Evolutionary conservation across 1,140 invertebrate genomes (phyloP).

Genomic region (Megalonaias nervosa): DNA sequence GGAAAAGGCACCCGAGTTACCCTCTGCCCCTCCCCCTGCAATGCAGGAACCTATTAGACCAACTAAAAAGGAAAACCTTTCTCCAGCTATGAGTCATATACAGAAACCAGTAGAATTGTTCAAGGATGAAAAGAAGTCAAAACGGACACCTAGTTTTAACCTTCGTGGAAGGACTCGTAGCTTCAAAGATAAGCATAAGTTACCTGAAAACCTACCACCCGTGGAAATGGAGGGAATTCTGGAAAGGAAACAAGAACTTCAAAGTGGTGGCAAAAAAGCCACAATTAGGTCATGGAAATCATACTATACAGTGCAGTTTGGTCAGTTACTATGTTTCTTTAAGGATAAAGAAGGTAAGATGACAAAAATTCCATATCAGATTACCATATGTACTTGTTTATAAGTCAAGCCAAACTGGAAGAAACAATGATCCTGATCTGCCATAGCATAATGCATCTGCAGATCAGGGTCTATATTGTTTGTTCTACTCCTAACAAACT

Average conservation of each 20-base stretch:
- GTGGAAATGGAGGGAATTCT: conserved; percentile 93
- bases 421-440: no score
- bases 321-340: conserved; percentile 98
- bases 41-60: conserved; percentile 19
- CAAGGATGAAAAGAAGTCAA: conserved; percentile 62
- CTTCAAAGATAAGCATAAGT: conserved; percentile 76
- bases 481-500: no score
- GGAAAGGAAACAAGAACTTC: conserved; percentile 95
- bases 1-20: conserved; percentile 48
- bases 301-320: conserved; percentile 95
- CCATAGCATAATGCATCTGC: no score
- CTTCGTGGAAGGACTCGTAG: conserved; percentile 89
- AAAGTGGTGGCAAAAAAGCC: conserved; percentile 93
- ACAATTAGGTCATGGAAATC: conserved; percentile 96
- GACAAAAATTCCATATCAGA: background rate
- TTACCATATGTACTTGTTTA: no score
- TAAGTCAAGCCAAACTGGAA: no score
- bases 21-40: conserved; percentile 54
- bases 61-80: conserved; percentile 75
- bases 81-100: conserved; percentile 58
- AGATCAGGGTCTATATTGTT: no score
- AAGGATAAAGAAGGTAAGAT: conserved; percentile 88
- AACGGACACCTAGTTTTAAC: conserved; percentile 95
- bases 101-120: conserved; percentile 53
- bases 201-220: conserved; percentile 82